Percentiles rank a stretch among this genome's conserved stretches.
These are phyloP conservation scores for Rhinoderma darwinii DNA, from an alignment of 2,113 vertebrate species.

Conservation along the genomic window DNA sequence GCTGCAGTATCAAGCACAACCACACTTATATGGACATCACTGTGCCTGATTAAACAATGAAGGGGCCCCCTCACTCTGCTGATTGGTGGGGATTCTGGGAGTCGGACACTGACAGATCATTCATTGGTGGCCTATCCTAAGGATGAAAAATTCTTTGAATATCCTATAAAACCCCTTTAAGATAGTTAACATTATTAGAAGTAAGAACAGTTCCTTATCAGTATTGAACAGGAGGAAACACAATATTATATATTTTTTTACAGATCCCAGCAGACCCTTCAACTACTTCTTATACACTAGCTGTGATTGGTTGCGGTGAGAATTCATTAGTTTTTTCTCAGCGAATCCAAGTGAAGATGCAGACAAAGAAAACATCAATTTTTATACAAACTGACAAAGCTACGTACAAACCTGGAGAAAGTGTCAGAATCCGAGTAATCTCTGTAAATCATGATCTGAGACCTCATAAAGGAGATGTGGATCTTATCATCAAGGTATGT, in stretches of 20 bases:
- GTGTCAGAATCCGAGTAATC: conserved; percentile 69
- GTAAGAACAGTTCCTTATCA: not conserved
- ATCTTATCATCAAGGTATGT: conserved; percentile 70
- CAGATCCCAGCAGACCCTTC: conserved; percentile 6
- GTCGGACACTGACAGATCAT: too few species aligned
- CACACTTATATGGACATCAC: too few species aligned
- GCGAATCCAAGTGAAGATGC: not conserved
- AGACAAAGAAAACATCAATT: conserved; percentile 48
- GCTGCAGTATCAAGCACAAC: too few species aligned
- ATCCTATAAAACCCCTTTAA: too few species aligned
- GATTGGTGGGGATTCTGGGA: too few species aligned
- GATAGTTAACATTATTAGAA: too few species aligned
- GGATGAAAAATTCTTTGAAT: too few species aligned
- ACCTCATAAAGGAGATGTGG: conserved; percentile 59
- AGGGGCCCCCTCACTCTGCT: too few species aligned
- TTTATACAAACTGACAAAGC: conserved; percentile 76
- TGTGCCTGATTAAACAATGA: too few species aligned
- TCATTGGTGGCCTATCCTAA: too few species aligned
- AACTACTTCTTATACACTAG: not conserved
- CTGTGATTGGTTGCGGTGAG: not conserved
- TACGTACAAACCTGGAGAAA: conserved; percentile 69
- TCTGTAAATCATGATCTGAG: conserved; percentile 64
- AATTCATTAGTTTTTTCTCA: not conserved
- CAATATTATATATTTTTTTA: not conserved
- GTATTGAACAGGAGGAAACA: not conserved